phyloP scores from a whole-genome alignment of 2,888 invertebrate species.

The Ochropleura plecta region DNA sequence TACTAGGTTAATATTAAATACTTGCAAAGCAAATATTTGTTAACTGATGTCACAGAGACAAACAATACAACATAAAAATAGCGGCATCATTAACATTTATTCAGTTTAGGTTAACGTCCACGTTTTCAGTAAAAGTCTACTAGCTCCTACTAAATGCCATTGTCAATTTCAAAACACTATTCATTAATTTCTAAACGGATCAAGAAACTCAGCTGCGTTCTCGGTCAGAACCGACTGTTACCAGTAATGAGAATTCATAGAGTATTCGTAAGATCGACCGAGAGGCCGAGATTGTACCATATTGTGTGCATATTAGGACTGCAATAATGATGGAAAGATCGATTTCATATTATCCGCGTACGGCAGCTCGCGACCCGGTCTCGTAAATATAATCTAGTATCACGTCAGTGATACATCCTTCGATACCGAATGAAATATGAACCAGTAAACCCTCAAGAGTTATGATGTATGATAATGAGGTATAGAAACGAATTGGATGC shows the following conservation, averaged over 20 bases:
- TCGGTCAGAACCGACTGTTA: slow-evolving; percentile 39
- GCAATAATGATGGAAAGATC: slow-evolving; percentile 76
- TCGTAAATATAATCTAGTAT: slow-evolving; percentile 85
- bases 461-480: slow-evolving; percentile 83
- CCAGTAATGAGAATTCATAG: slow-evolving; percentile 60
- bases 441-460: slow-evolving; percentile 79
- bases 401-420: slow-evolving; percentile 83
- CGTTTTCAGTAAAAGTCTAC: slow-evolving; percentile 24
- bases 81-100: slow-evolving; percentile 18
- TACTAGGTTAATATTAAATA: slow-evolving; percentile 32
- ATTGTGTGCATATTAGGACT: slow-evolving; percentile 74
- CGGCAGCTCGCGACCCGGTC: slow-evolving; percentile 79
- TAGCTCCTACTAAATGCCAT: slow-evolving; percentile 18
- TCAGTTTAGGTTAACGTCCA: slow-evolving; percentile 15
- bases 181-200: slow-evolving; percentile 57
- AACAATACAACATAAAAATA: slow-evolving; percentile 40
- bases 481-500: slow-evolving; percentile 71
- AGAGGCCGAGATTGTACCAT: slow-evolving; percentile 71
- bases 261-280: slow-evolving; percentile 63
- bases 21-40: slow-evolving; percentile 13
- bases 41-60: slow-evolving; percentile 15
- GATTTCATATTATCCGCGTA: slow-evolving; percentile 75
- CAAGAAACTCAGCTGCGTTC: slow-evolving; percentile 44
- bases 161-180: slow-evolving; percentile 45
- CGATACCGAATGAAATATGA: slow-evolving; percentile 87